phyloP scores from a whole-genome alignment of 2,797 vertebrate genomes.

The Thunnus albacares region DNA sequence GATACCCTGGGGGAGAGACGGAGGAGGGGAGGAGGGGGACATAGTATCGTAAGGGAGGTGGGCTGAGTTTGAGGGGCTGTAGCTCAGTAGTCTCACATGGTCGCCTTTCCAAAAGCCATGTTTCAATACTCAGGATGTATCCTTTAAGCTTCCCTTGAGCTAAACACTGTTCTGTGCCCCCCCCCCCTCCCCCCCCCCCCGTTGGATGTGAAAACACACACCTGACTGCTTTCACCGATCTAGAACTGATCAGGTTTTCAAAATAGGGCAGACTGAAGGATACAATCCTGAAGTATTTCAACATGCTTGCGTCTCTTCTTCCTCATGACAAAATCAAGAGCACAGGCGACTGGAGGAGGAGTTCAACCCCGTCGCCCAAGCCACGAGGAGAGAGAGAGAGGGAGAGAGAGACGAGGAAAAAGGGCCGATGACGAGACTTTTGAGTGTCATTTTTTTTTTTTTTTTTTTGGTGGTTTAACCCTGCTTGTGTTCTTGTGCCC shows the following conservation, averaged over 20 bases:
- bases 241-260: not conserved
- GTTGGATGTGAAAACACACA: conserved; percentile 23
- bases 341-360: conserved; percentile 20
- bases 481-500: conserved; percentile 83
- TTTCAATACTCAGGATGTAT: conserved; percentile 68
- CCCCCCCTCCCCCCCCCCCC: not conserved
- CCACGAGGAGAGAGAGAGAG: conserved; percentile 70
- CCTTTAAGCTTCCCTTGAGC: conserved; percentile 58
- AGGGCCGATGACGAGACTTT: conserved; percentile 59
- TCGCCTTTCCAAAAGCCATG: conserved; percentile 68
- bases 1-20: conserved; percentile 92
- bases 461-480: conserved; percentile 74
- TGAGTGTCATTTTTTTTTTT: conserved; percentile 41
- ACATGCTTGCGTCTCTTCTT: conserved; percentile 69
- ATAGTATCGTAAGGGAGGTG: conserved; percentile 82
- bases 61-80: conserved; percentile 73
- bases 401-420: conserved; percentile 75
- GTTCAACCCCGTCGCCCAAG: conserved; percentile 21
- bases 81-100: conserved; percentile 72
- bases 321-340: conserved; percentile 48
- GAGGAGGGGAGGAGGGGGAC: conserved; percentile 76
- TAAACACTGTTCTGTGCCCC: conserved; percentile 14
- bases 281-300: conserved; percentile 62
- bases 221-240: conserved; percentile 9
- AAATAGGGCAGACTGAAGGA: conserved; percentile 56